Evolutionary conservation across 2,797 vertebrate genomes (phyloP).

Genomic region (Phataginus tricuspis): DNA sequence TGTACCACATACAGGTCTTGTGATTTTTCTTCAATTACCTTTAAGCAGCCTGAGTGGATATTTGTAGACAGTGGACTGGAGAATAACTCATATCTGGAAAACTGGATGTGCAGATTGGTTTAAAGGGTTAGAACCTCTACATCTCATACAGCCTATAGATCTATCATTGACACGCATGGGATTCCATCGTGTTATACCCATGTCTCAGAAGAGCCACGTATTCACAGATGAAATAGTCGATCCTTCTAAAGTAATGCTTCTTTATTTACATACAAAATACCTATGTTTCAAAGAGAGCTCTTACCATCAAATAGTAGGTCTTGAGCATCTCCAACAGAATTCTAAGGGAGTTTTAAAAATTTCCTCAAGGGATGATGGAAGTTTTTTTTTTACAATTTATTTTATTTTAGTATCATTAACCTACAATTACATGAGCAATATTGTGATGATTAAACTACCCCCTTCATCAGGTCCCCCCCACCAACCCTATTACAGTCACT

Average conservation of each 20-base stretch:
- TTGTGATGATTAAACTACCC: too few species aligned
- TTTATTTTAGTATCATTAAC: too few species aligned
- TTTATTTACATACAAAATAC: neutral
- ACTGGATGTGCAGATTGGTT: neutral
- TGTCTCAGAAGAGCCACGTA: neutral
- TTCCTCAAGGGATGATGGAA: neutral
- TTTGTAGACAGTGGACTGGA: neutral
- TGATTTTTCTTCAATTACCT: neutral
- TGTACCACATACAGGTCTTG: neutral
- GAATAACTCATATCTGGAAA: neutral
- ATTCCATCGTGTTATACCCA: neutral
- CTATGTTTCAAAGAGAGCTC: neutral
- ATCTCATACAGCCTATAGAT: neutral
- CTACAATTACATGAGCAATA: too few species aligned
- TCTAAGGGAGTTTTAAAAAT: neutral
- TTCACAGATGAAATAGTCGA: neutral
- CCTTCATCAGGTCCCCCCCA: too few species aligned
- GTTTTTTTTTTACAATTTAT: too few species aligned
- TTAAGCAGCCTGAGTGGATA: neutral
- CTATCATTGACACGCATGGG: neutral
- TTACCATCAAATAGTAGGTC: neutral
- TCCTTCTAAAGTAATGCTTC: neutral
- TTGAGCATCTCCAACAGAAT: neutral
- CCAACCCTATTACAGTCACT: too few species aligned
- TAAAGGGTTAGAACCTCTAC: neutral